Conservation (phyloP, 2,888 invertebrate species). For the Plagodis dolabraria region DNA sequence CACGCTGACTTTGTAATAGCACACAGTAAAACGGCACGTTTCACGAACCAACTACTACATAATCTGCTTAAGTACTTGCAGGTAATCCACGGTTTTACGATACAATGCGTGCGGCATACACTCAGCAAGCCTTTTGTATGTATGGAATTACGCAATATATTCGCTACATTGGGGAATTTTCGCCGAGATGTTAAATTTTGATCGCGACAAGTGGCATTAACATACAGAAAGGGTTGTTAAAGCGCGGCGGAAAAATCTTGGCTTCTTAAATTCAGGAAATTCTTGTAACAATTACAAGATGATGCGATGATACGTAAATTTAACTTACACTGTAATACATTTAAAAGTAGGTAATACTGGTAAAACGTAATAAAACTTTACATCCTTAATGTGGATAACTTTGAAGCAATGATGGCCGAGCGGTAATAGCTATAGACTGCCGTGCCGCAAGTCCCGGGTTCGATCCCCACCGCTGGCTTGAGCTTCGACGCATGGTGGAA, state of each 20-base stretch:
- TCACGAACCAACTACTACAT: conserved; percentile 12
- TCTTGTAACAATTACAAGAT: conserved; percentile 24
- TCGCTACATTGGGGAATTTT: conserved; percentile 21
- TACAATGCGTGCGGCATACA: conserved; percentile 20
- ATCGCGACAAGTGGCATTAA: conserved; percentile 35
- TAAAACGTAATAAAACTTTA: no score
- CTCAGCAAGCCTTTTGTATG: conserved; percentile 8
- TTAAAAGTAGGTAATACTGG: no score
- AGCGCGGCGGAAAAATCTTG: conserved; percentile 18
- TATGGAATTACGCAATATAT: conserved; percentile 22
- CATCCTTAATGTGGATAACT: no score
- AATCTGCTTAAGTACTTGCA: conserved; percentile 9
- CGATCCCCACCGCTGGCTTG: no score
- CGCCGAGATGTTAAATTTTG: conserved; percentile 31
- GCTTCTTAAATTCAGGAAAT: conserved; percentile 1
- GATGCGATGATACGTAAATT: conserved; percentile 1
- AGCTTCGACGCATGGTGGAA: no score
- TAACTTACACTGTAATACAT: no score
- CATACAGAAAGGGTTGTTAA: conserved; percentile 31
- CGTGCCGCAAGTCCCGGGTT: no score
- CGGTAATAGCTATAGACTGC: no score
- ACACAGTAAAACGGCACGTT: conserved; percentile 6
- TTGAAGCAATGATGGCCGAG: no score
- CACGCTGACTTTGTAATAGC: conserved; percentile 13
- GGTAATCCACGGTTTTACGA: conserved; percentile 30